Conservation (phyloP, 2,888 invertebrate genomes). For the Belgica antarctica region DNA sequence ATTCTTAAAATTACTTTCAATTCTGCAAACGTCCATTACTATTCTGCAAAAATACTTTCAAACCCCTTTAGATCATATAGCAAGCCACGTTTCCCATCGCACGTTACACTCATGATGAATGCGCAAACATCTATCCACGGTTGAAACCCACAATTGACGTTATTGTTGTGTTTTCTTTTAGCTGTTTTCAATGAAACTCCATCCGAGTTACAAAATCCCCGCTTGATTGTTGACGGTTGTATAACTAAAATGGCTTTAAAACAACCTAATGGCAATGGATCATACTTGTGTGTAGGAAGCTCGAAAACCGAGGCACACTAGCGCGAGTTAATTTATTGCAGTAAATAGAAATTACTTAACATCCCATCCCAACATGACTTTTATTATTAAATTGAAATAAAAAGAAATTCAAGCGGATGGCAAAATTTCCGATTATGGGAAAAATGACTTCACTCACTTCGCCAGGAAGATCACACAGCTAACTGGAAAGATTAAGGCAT, state of each 20-base stretch:
- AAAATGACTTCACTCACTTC: neutral
- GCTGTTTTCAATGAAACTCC: neutral
- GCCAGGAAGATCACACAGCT: too few relatives aligned
- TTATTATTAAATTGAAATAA: neutral
- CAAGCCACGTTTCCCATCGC: too few relatives aligned
- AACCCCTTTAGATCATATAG: too few relatives aligned
- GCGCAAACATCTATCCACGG: neutral
- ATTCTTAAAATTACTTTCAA: too few relatives aligned
- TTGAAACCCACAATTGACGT: constrained; percentile 11
- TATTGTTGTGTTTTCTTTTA: neutral
- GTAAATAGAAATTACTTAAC: too few relatives aligned
- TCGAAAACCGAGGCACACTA: neutral
- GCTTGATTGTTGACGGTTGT: neutral
- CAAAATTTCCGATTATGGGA: neutral
- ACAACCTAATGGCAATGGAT: constrained; percentile 8
- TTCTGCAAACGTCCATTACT: too few relatives aligned
- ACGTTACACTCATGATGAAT: constrained; percentile 8
- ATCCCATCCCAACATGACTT: too few relatives aligned
- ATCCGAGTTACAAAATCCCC: neutral
- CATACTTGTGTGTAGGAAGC: neutral
- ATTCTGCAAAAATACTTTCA: too few relatives aligned
- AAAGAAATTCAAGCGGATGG: neutral
- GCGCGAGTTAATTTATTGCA: constrained; percentile 2
- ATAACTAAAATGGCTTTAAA: neutral
- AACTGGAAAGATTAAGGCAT: too few relatives aligned